Base-by-base conservation (phyloP, 2,113 vertebrate species). In the Mungos mungo region DNA sequence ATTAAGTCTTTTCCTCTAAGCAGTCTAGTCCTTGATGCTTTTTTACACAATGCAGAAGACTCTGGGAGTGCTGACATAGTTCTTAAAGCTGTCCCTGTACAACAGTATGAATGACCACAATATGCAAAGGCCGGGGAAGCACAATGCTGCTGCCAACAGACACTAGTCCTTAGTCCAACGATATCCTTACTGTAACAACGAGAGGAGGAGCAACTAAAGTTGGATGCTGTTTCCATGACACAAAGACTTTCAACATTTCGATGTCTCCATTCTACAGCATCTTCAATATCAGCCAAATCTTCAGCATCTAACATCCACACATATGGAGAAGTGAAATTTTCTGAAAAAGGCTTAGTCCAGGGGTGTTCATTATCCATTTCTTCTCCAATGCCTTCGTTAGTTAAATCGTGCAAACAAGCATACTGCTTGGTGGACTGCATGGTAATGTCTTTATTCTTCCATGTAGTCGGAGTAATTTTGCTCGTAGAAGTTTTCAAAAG, bases 201-300 rank as follows among this genome's bases (percentile, higher is more conserved):
- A 0, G 98, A 98, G 10, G 98, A 98, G 90, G 98, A 98, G 93
- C 99, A 99, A 96, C 66, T 97, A 52, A 99, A 92, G 38, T 60
- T 98, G 96, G 99, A 98, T 50, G 98, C 71, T 19, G 99, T 98
- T 94, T 99, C 99, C 85, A 99, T 95, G 7, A 99, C 98, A 98
- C 98, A 98, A 91, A 99, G 98, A 33, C 98, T 98, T 41, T 99
- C 99, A 27, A 98, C 97, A 0, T 98, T 98, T 82, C 98, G 98
- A 27, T 98, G 99, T 98, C 99, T 99, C 99, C 99, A 99, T 85
- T 99, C 99, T 0, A 99, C 99, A 10, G 99, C 99, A 88, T 99
- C 99, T 98, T 99, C 99, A 7, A 99, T 99, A 85, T 99, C 99
- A 3, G 99, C 99, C 83, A 99, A 99, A 96, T 99, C 98, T 41